A percentile compares a stretch with the other conserved stretches of the same genome.
Conservation (phyloP, 53 echinoderm and acorn worm genomes). For the Actinopyga echinites region DNA sequence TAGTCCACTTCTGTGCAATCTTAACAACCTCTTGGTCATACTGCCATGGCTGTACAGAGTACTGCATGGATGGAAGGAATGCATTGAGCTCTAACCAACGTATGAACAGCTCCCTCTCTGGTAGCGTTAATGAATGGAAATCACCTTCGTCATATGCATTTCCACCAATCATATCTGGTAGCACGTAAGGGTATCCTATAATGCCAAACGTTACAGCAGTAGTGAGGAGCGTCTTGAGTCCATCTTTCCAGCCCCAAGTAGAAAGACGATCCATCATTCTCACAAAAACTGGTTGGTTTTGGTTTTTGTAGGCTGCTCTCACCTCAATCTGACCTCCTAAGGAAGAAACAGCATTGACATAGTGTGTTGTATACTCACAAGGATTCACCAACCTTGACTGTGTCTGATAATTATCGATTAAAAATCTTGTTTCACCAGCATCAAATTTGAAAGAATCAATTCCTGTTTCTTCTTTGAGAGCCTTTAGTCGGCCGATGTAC, state of each 20-base stretch:
- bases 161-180: conserved; percentile 89
- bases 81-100: conserved; percentile 66
- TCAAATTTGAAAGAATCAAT: conserved; percentile 94
- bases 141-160: conserved; percentile 57
- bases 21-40: conserved; percentile 70
- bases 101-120: conserved; percentile 62
- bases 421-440: conserved; percentile 80
- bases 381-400: conserved; percentile 62
- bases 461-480: conserved; percentile 56
- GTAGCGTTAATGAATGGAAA: conserved; percentile 10
- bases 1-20: conserved; percentile 77
- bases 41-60: conserved; percentile 63
- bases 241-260: conserved; percentile 80
- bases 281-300: conserved; percentile 80
- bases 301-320: conserved; percentile 78
- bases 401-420: conserved; percentile 59
- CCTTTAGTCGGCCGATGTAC: conserved; percentile 64
- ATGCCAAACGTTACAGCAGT: conserved; percentile 75
- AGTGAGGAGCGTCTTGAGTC: conserved; percentile 82
- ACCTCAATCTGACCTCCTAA: conserved; percentile 74
- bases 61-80: conserved; percentile 65
- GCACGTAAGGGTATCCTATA: conserved; percentile 86
- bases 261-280: conserved; percentile 86
- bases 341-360: conserved; percentile 61
- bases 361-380: conserved; percentile 72